Evolutionary conservation across 2,113 vertebrate genomes (phyloP).

Genomic region (Zapornia atra): DNA sequence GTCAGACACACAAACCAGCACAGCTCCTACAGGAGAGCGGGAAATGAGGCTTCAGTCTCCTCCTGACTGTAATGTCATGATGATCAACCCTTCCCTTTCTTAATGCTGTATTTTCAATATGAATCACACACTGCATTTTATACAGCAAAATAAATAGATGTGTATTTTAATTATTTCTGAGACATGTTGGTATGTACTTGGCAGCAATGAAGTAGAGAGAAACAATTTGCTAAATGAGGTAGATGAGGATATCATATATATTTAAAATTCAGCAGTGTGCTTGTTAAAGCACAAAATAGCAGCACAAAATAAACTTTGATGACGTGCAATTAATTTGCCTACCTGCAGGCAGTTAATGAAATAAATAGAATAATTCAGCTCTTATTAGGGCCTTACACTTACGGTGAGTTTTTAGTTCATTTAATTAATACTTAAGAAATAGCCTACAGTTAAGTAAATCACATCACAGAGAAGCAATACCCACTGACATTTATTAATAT

Average conservation of each 20-base stretch:
- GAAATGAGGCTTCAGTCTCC: rapidly evolving
- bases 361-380: conserved; percentile 38
- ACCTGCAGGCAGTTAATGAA: conserved; percentile 14
- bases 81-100: background rate
- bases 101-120: background rate
- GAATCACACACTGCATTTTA: background rate
- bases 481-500: conserved; percentile 13
- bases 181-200: background rate
- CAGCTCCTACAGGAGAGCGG: background rate
- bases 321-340: conserved; percentile 24
- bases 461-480: background rate
- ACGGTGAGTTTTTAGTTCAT: background rate
- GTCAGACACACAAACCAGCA: background rate
- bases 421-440: conserved; percentile 54
- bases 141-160: background rate
- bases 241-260: background rate
- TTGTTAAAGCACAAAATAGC: background rate
- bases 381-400: conserved; percentile 19
- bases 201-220: background rate
- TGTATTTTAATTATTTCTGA: background rate
- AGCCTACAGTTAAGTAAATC: conserved; percentile 12
- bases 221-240: background rate
- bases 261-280: background rate
- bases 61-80: background rate
- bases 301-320: background rate